Percentiles rank a stretch among this genome's conserved stretches.
phyloP scores from a whole-genome alignment of 1,140 invertebrate genomes.

The Bacillus rossius region DNA sequence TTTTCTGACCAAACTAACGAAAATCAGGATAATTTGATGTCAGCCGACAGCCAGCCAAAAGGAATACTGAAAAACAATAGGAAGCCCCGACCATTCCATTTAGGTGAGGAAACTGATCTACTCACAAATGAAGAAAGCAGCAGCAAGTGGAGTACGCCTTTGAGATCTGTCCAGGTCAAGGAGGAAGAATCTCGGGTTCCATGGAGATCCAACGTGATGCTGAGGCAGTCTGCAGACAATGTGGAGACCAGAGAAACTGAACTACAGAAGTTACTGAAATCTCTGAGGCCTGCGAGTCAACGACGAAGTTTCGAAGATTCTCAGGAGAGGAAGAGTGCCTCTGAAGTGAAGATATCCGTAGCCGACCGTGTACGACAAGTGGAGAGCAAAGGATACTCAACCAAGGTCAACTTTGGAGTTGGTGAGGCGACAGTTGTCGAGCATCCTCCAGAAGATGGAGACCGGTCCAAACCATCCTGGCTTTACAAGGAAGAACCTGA shows the following conservation, averaged over 20 bases:
- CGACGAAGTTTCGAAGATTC: constrained; percentile 5
- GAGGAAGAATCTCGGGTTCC: constrained; percentile 18
- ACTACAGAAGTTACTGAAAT: constrained; percentile 37
- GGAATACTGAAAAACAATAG: constrained; percentile 67
- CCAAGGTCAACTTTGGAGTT: constrained; percentile 49
- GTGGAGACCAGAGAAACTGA: constrained; percentile 26
- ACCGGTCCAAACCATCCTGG: too few species aligned
- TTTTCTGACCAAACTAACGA: too few species aligned
- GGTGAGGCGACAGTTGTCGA: constrained; percentile 40
- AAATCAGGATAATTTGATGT: too few species aligned
- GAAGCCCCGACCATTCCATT: constrained; percentile 60
- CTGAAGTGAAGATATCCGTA: constrained; percentile 31
- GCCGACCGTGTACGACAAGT: constrained; percentile 42
- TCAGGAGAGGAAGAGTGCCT: background rate
- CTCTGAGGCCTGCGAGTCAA: constrained; percentile 29
- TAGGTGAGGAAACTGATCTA: constrained; percentile 53
- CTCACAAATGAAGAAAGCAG: constrained; percentile 12
- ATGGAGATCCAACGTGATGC: background rate
- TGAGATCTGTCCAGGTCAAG: constrained; percentile 32
- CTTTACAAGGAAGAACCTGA: too few species aligned
- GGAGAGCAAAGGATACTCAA: constrained; percentile 47
- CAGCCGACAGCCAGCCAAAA: constrained; percentile 21
- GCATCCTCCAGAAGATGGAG: background rate
- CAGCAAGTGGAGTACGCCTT: constrained; percentile 44
- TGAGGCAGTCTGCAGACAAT: background rate